These are phyloP conservation scores for Helarctos malayanus DNA, from an alignment of 2,797 vertebrate genomes.

Conservation along the genomic window DNA sequence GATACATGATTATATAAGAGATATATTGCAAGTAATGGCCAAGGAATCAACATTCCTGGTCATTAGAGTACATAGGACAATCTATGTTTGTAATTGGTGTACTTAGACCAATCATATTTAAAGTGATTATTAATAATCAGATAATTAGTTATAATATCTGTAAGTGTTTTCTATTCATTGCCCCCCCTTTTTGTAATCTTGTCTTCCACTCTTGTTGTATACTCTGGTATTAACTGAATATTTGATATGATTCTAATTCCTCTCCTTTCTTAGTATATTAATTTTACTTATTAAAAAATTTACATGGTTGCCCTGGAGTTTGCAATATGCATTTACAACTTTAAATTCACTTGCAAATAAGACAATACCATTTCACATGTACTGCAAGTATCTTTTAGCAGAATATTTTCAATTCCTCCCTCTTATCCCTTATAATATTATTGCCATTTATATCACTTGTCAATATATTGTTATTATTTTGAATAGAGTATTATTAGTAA, in stretches of 20 bases:
- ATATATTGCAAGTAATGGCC: background rate
- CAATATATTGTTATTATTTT: background rate
- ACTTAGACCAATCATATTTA: background rate
- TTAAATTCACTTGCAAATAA: background rate
- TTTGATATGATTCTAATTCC: background rate
- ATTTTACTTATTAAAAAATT: background rate
- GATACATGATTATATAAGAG: background rate
- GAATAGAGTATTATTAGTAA: background rate
- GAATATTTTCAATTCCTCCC: background rate
- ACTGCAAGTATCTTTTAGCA: background rate
- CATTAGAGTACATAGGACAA: background rate
- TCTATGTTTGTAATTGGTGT: background rate
- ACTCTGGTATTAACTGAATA: background rate
- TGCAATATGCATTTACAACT: conserved; percentile 25
- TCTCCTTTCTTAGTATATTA: background rate
- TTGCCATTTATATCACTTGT: background rate
- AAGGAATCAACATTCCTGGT: background rate
- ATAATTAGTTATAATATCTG: background rate
- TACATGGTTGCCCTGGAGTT: background rate
- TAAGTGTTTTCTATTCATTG: background rate
- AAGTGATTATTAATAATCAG: background rate
- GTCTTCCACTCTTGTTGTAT: background rate
- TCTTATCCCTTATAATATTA: background rate
- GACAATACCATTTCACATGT: background rate
- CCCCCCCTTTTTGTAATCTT: background rate